Evolutionary conservation across 2,113 vertebrate genomes (phyloP), one percentile per base, ranked within the genome.

Genomic region (Potamarius usumacintae): DNA sequence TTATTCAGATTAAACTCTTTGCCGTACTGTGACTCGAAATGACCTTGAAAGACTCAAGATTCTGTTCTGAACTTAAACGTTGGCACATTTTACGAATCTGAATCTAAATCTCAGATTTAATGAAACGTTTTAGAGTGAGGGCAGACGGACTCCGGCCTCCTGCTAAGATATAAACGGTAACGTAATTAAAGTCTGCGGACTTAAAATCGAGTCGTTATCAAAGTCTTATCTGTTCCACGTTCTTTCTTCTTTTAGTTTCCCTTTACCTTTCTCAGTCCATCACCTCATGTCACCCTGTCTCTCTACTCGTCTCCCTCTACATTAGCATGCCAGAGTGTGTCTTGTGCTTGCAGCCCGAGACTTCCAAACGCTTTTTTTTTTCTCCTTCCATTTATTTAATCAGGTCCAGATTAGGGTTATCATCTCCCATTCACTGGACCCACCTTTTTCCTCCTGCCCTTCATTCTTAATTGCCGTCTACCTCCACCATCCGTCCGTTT

Each of bases 381-480:
- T 80, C 25, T 2, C 12, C 11, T n/a, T 8, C 17, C 86, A 30
- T 88, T 88, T 91, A 89, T 90, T 92, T 92, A 92, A 92, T 92
- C 89, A 86, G 86, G 67, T 22, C 55, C 53, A 90, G 90, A 91
- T 92, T 89, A 91, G 81, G 89, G 89, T 91, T 91, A 92, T 92
- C 87, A 82, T 86, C 89, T 57, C 82, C 87, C 89, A 74, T 88
- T 91, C 87, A 85, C 52, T 48, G 89, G 83, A 89, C 86, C 74
- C 85, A 87, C 90, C 84, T 88, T 90, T 86, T 89, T 92, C 86
- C 52, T 84, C 65, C 85, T 87, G 85, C 87, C 79, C 88, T 88
- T 84, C 62, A 4, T 53, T 84, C 63, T 81, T 89, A 89, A 90
- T 92, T 88, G 87, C 77, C 74, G 86, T 88, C 86, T 81, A 85